phyloP scores from a whole-genome alignment of 2,113 vertebrate species.

The Nestor notabilis region DNA sequence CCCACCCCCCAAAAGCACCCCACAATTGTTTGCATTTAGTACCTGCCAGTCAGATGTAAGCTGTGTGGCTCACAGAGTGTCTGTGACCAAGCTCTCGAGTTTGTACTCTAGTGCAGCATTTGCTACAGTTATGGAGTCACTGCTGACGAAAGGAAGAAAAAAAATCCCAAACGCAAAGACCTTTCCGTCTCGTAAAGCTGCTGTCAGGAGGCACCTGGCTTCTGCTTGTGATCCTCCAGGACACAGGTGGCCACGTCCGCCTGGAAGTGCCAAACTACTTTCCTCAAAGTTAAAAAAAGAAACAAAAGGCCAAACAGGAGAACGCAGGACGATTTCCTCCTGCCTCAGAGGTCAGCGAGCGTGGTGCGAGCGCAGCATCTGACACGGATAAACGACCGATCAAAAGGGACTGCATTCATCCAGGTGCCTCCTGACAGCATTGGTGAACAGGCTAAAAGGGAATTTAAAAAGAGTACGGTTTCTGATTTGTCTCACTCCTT shows the following conservation, averaged over 20 bases:
- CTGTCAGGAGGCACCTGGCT: constrained; percentile 78
- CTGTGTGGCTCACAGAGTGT: constrained; percentile 32
- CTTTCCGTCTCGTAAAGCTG: constrained; percentile 50
- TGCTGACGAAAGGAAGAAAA: constrained; percentile 67
- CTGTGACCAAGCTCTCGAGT: constrained; percentile 65
- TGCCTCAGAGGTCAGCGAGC: constrained; percentile 46
- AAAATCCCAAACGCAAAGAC: constrained; percentile 45
- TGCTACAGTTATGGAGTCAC: constrained; percentile 75
- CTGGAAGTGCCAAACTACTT: not conserved
- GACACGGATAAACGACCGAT: not conserved
- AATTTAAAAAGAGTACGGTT: constrained; percentile 77
- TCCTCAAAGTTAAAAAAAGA: not conserved
- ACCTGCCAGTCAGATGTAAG: constrained; percentile 68
- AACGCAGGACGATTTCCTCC: constrained; percentile 32
- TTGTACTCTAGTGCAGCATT: constrained; percentile 80
- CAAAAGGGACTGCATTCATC: constrained; percentile 11
- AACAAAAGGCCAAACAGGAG: not conserved
- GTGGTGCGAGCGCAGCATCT: constrained; percentile 19
- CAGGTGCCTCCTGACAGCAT: constrained; percentile 75
- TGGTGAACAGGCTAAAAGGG: constrained; percentile 76
- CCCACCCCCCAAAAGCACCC: constrained; percentile 46
- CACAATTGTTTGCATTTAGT: constrained; percentile 59
- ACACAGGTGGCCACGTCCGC: not conserved
- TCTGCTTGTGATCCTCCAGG: constrained; percentile 46
- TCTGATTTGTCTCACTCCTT: constrained; percentile 81